Evolutionary conservation across 2,797 vertebrate genomes (phyloP).

Genomic region (Labeo calbasu): DNA sequence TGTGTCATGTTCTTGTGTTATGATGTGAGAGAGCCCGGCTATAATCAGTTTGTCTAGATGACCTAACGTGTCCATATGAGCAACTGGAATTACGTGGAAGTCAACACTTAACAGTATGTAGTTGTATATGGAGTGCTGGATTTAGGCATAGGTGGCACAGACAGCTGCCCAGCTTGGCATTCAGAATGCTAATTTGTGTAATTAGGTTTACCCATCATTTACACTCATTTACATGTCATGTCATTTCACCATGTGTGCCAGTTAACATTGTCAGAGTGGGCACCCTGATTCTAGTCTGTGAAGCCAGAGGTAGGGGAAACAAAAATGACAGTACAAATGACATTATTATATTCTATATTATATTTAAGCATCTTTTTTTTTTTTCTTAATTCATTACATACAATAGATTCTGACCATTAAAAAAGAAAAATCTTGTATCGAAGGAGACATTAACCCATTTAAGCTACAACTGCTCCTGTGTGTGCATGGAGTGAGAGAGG

Average conservation of each 20-base stretch:
- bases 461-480: neutral
- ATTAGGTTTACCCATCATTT: too few relatives aligned
- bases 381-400: neutral
- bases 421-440: neutral
- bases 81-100: neutral
- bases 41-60: neutral
- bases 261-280: neutral
- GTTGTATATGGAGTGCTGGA: neutral
- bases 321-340: neutral
- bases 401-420: neutral
- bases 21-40: neutral
- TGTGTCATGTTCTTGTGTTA: neutral
- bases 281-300: neutral
- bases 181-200: too few relatives aligned
- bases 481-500: neutral
- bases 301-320: neutral
- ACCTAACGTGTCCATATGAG: neutral
- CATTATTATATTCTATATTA: too few relatives aligned
- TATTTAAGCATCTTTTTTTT: too few relatives aligned
- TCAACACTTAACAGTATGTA: neutral
- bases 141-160: neutral
- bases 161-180: too few relatives aligned
- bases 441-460: neutral
- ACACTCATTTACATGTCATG: neutral
- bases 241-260: neutral